Evolutionary conservation across 2,888 invertebrate genomes (phyloP), one percentile per base, ranked within the genome.

Genomic region (Oligia latruncula): DNA sequence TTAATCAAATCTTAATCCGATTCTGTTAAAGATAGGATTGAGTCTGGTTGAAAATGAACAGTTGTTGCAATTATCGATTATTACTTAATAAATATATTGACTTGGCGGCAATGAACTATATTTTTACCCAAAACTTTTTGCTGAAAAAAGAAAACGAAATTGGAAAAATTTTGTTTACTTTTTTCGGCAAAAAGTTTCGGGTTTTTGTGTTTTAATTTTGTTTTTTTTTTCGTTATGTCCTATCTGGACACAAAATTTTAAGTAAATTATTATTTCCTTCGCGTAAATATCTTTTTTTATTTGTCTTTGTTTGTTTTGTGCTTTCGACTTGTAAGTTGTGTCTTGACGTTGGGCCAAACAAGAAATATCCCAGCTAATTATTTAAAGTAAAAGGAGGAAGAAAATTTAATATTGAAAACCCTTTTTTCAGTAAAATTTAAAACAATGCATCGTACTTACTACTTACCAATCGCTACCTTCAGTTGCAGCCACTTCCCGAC

Each of bases 381-480:
- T 52, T 35, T 8, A 35, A 29, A 52, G 20, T 23, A 35, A 29
- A 23, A 35, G 1, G 20, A 20, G 8, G 23, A 58, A 11, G 9
- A 4, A n/a, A 58, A 58, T 23, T 11, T 58, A 40, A 17, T 23
- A 35, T 2, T 35, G 20, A 29, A 23, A 23, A 23, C n/a, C 4
- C 9, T 9, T 40, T 40, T 40, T 3, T 17, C 11, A 40, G 5
- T n/a, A 40, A 71, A 43, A 58, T 58, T n/a, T 0, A n/a, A 71
- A 58, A n/a, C n/a, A 71, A 43, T 15, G 35, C 52, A 4, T 1
- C 23, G 2, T 52, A 23, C 58, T 58, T 71, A 71, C 71, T 52
- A 23, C 71, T 58, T 71, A 71, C 71, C 71, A 43, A 58, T n/a
- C 6, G 71, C 58, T 13, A n/a, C n/a, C 20, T 71, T 71, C 17